Base-by-base conservation (phyloP, 1,140 invertebrate species). In the Zaprionus kolodkinae region DNA sequence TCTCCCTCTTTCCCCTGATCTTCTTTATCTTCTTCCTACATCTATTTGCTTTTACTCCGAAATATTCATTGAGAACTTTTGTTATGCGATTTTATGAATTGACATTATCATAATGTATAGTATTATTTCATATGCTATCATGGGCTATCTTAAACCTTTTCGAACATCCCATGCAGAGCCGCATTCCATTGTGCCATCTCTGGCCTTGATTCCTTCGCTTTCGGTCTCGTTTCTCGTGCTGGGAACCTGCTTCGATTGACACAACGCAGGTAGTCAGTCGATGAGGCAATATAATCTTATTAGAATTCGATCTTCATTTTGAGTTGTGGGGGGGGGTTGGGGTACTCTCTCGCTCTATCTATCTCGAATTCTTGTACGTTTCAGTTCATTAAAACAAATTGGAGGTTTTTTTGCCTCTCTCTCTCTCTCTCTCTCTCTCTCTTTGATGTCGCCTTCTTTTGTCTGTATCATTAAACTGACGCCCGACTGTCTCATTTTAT, bases 311-410 rank as follows among this genome's bases (percentile, higher is more conserved):
- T 13, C 55, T 17, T 55, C 25, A 76, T 79, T 77, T 84, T 57
- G 77, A 84, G 76, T n/a, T 68, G 40, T 30, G 38, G 63, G 45
- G 57, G 65, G 55, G 56, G 54, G 4, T 21, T 21, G 27, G 27
- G 27, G 27, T 1, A 30, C 3, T 66, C 15, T 54, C 62, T 69
- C 15, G 54, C 56, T 69, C 38, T 63, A 57, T 67, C 36, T 54
- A 27, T 66, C 57, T 55, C 43, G 45, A 57, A 70, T 76, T 74
- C 69, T 64, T 15, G 11, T 59, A 17, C 25, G 45, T 11, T 55
- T 78, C 65, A 81, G 21, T 86, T 82, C 55, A 87, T 79, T 79
- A 74, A 83, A 77, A 84, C 54, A 45, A 57, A 72, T 78, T 70
- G 57, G 56, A 60, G 76, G 72, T 79, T 78, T 38, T 50, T 52